Conservation (phyloP, 2,113 vertebrate genomes). For the Paramormyrops kingsleyae region DNA sequence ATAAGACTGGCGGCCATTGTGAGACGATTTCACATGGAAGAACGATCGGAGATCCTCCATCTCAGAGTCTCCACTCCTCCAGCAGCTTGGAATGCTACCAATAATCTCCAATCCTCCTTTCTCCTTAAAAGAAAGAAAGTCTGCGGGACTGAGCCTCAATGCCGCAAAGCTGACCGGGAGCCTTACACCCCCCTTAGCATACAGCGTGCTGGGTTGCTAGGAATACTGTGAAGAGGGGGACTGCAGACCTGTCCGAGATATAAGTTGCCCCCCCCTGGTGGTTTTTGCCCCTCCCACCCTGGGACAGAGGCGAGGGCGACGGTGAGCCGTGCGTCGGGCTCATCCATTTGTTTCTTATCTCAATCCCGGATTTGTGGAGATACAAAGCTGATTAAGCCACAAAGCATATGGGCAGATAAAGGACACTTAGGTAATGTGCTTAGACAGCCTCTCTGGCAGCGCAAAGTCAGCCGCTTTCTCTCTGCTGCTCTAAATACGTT, state of each 20-base stretch:
- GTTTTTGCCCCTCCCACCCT: constrained; percentile 13
- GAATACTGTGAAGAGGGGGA: not conserved
- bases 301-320: constrained; percentile 51
- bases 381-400: constrained; percentile 80
- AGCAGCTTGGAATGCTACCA: constrained; percentile 51
- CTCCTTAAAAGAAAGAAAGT: constrained; percentile 52
- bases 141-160: constrained; percentile 41
- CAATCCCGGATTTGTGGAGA: constrained; percentile 73
- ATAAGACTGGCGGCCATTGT: constrained; percentile 46
- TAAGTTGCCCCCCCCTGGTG: constrained; percentile 15
- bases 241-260: constrained; percentile 22
- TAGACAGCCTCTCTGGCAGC: constrained; percentile 60
- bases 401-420: constrained; percentile 73
- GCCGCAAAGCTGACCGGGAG: constrained; percentile 51
- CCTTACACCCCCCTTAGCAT: constrained; percentile 28
- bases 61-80: constrained; percentile 48
- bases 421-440: constrained; percentile 78
- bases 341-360: constrained; percentile 78
- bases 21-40: constrained; percentile 38
- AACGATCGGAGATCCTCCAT: constrained; percentile 47
- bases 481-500: constrained; percentile 57
- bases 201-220: not conserved
- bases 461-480: constrained; percentile 59
- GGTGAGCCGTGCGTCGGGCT: constrained; percentile 53
- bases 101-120: constrained; percentile 67